These are phyloP conservation scores for Lasiommata megera DNA, from an alignment of 2,888 invertebrate genomes.

Conservation along the genomic window DNA sequence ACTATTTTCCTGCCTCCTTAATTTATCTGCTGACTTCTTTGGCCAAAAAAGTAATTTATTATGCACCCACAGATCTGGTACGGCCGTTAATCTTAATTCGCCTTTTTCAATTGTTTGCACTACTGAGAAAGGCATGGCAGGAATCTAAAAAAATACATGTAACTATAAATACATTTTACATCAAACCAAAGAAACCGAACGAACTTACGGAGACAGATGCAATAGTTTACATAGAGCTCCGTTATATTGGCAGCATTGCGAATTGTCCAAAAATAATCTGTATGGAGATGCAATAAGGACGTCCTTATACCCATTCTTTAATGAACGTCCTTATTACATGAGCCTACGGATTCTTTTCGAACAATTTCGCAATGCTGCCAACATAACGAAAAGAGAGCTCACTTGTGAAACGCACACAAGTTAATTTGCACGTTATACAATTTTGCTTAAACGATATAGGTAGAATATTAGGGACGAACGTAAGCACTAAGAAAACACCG, in stretches of 20 bases:
- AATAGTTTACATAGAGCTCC: background rate
- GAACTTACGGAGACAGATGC: background rate
- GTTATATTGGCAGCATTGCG: background rate
- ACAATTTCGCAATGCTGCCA: slow-evolving; percentile 1
- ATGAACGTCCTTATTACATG: background rate
- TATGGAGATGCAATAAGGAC: too few species aligned
- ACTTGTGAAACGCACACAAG: slow-evolving; percentile 1
- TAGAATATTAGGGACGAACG: too few species aligned
- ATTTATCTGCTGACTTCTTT: too few species aligned
- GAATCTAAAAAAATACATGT: background rate
- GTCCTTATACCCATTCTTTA: background rate
- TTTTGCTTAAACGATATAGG: too few species aligned
- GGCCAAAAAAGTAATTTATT: too few species aligned
- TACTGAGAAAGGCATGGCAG: too few species aligned
- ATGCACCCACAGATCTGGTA: too few species aligned
- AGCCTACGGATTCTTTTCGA: background rate
- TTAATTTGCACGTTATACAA: background rate
- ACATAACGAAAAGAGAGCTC: slow-evolving; percentile 1
- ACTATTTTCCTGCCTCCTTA: background rate
- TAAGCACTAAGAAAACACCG: too few species aligned
- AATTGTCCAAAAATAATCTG: background rate
- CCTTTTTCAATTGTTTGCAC: too few species aligned
- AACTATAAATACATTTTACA: background rate
- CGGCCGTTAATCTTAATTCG: too few species aligned
- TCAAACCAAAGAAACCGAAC: background rate